Evolutionary conservation across 2,888 invertebrate species (phyloP), one percentile per base, ranked within the genome.

Genomic region (Sturmia bella): DNA sequence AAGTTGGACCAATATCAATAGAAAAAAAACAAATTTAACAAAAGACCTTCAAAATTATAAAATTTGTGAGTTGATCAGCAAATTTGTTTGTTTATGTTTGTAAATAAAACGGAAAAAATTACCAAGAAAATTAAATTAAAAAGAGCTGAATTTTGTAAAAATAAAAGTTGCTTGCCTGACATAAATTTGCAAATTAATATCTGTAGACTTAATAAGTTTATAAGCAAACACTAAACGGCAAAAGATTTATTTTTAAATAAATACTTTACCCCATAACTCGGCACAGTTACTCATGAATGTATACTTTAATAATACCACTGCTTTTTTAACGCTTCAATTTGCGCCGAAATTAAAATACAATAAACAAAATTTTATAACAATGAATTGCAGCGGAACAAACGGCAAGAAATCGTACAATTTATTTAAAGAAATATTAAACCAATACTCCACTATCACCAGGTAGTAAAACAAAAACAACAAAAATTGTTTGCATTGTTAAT

Each of bases 311-410:
- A n/a, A n/a, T n/a, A n/a, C n/a, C n/a, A n/a, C n/a, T n/a, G n/a
- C n/a, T n/a, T n/a, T n/a, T n/a, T n/a, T n/a, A n/a, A 48, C n/a
- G 39, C 56, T 57, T 66, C 12, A 66, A 66, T 66, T 39, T 76
- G 41, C 32, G 12, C 32, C 19, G 12, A 37, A 69, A 69, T 43
- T 69, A 57, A 59, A 57, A 66, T 19, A 68, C 39, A 56, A 54
- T 24, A 59, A 24, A 56, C n/a, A 21, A n/a, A n/a, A n/a, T 39
- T 66, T 52, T 24, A 39, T 39, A 52, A 43, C 41, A 24, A 15
- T 24, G 3, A 24, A 32, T 6, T 32, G 21, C 12, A 17, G 4
- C 15, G 13, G 13, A 37, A 56, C 19, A 41, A 27, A 21, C n/a
- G 15, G 15, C 27, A 43, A 66, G 66, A 75, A 57, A 66, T 66